These are phyloP conservation scores for Drosophila subpulchrella DNA, from an alignment of 1,140 invertebrate genomes.

Conservation along the genomic window DNA sequence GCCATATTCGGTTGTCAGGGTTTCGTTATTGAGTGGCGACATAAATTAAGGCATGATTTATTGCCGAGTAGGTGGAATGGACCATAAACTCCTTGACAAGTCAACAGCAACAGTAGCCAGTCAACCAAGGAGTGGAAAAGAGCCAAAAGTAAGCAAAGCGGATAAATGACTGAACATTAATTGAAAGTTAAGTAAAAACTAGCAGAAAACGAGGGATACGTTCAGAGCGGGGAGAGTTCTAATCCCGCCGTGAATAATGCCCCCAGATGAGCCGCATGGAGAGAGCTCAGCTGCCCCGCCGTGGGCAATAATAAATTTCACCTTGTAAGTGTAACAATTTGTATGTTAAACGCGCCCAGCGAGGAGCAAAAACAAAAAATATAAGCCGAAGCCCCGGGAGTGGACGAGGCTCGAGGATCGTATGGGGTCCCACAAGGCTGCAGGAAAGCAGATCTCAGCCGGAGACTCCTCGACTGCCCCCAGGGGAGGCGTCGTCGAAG, in stretches of 20 bases:
- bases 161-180: constrained; percentile 45
- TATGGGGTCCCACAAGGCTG: constrained; percentile 49
- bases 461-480: constrained; percentile 53
- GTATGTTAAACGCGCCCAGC: constrained; percentile 79
- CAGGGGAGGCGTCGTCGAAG: constrained; percentile 50
- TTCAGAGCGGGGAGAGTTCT: not conserved
- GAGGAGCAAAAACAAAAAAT: constrained; percentile 28
- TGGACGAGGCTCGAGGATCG: constrained; percentile 31
- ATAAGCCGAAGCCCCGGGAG: constrained; percentile 17
- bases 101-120: constrained; percentile 41
- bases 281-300: constrained; percentile 36
- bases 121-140: constrained; percentile 29
- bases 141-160: constrained; percentile 33
- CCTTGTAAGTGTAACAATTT: constrained; percentile 84
- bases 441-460: constrained; percentile 40
- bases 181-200: constrained; percentile 39
- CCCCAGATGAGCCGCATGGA: constrained; percentile 35
- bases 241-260: constrained; percentile 57
- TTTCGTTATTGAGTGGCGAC: constrained; percentile 61
- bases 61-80: constrained; percentile 59
- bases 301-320: constrained; percentile 79
- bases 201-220: not conserved
- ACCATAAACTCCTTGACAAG: constrained; percentile 65
- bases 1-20: constrained; percentile 57
- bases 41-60: constrained; percentile 74